Conservation (phyloP, 1,140 invertebrate genomes). For the Drosophila serrata region DNA sequence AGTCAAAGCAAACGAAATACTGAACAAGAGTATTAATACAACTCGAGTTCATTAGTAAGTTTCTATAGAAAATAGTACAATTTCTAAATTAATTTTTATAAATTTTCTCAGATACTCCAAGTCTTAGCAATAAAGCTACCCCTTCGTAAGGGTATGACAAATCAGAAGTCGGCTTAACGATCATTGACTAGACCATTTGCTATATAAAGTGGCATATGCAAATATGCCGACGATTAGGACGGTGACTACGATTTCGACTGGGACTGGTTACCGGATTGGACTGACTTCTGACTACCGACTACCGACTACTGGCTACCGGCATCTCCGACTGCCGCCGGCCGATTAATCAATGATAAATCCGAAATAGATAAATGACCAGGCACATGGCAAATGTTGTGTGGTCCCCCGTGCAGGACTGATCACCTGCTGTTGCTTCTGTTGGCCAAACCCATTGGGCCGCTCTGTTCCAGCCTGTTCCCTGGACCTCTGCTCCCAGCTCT, state of each 20-base stretch:
- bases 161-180: slow-evolving; percentile 77
- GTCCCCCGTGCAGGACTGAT: slow-evolving; percentile 61
- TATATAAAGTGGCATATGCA: slow-evolving; percentile 78
- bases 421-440: slow-evolving; percentile 63
- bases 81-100: too few relatives aligned
- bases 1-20: too few relatives aligned
- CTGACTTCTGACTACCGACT: slow-evolving; percentile 35
- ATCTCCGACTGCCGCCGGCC: slow-evolving; percentile 57
- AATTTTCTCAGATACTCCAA: too few relatives aligned
- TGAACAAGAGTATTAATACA: background rate
- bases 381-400: slow-evolving; percentile 76
- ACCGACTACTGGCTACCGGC: slow-evolving; percentile 36
- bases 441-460: slow-evolving; percentile 34
- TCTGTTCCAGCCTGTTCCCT: background rate
- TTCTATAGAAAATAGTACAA: background rate
- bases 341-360: slow-evolving; percentile 84
- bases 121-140: background rate
- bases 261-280: slow-evolving; percentile 37
- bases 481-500: background rate
- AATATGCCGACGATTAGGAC: slow-evolving; percentile 78
- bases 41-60: too few relatives aligned
- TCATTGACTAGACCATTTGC: slow-evolving; percentile 77
- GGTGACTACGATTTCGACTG: slow-evolving; percentile 6
- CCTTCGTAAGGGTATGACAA: slow-evolving; percentile 28
- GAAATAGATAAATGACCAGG: slow-evolving; percentile 81